Base-by-base conservation (phyloP, 1,140 invertebrate genomes). In the Ctenoplectra terminalis region DNA sequence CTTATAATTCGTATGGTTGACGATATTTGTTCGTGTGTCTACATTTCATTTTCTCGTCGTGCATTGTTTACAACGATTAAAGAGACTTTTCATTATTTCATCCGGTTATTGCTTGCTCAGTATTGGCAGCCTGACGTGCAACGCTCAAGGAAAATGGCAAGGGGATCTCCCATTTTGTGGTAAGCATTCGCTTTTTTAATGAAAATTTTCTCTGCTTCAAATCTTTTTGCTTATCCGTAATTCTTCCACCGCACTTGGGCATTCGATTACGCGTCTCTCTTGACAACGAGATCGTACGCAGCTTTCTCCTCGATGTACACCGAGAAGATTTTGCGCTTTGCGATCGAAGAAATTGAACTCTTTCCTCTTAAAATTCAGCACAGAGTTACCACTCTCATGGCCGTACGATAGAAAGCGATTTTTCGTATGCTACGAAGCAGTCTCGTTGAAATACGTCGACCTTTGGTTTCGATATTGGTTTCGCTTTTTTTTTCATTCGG, bases 111-210 rank as follows among this genome's bases (percentile, higher is more conserved):
- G 66, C 72, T 86, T 70, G 91, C 92, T 48, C 88, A 94, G 94
- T 56, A 89, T 95, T 4, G 94, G 94, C 34, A 94, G 95, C 70
- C 92, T 96, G 69, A 95, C 95, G 43, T 98, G 97, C 91, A 95
- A 95, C 61, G 89, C 95, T 40, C 94, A 94, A 73, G 97, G 96
- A 56, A 95, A 95, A 88, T 98, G 97, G 97, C 95, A 96, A 17
- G 96, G 96, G 23, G 96, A 97, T 26, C 91, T 97, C 37, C 97
- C 97, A 50, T 97, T 97, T 93, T 98, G 97, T 91, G 97, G 97
- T 96, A 94, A 95, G 94, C 92, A 56, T 72, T 80, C 29, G 9
- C n/a, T 8, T 15, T 29, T 8, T 23, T 5, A 11, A 26, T 52
- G 0, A 20, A 64, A 34, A 23, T 31, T 34, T 23, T 20, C 13